phyloP scores from a whole-genome alignment of 2,797 vertebrate genomes.

The Rhincodon typus region DNA sequence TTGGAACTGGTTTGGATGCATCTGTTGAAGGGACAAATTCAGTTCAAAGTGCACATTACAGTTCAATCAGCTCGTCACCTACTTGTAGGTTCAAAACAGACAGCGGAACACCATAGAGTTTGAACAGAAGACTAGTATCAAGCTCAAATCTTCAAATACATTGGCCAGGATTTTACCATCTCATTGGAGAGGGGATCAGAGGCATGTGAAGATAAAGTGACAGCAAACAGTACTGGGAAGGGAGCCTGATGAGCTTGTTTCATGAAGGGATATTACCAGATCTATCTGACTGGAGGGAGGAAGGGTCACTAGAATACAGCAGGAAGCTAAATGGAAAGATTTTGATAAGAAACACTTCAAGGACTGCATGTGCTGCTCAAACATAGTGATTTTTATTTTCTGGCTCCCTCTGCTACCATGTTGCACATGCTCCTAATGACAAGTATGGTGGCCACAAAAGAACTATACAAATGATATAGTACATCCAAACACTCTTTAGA shows the following conservation, averaged over 20 bases:
- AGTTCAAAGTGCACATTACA: not conserved
- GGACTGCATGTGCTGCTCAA: no score
- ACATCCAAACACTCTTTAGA: no score
- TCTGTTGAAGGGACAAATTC: not conserved
- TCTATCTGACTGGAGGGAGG: no score
- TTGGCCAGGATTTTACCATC: not conserved
- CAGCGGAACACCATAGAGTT: no score
- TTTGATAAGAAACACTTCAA: no score
- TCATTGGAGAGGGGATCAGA: not conserved
- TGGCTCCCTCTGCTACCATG: no score
- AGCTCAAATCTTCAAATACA: not conserved
- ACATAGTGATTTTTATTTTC: no score
- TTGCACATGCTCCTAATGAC: no score
- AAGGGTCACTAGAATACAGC: no score
- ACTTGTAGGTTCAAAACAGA: not conserved
- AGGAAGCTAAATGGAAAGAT: no score
- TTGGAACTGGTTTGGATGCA: not conserved
- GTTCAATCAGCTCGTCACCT: not conserved
- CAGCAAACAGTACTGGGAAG: not conserved
- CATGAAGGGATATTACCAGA: not conserved
- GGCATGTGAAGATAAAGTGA: not conserved
- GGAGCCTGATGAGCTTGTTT: not conserved
- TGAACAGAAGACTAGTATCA: not conserved
- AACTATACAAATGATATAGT: no score
- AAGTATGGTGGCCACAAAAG: no score